These are phyloP conservation scores for Halichondria panicea DNA, from an alignment of 37 sponge, comb jelly and placozoan genomes.

Conservation along the genomic window DNA sequence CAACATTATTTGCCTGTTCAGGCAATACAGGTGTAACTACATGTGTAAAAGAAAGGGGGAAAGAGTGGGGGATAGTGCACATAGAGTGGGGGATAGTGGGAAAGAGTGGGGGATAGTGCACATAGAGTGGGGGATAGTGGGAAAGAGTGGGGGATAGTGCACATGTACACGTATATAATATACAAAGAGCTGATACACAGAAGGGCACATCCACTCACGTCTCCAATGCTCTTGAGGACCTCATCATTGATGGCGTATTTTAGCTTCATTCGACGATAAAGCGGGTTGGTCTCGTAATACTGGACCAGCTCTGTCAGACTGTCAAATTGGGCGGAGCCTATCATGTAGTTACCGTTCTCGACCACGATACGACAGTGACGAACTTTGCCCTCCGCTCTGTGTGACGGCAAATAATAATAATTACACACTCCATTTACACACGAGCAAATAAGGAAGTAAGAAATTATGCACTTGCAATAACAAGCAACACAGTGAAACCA, in stretches of 20 bases:
- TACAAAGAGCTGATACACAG: too few species aligned
- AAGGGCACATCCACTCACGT: conserved; percentile 37
- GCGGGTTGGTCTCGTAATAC: conserved; percentile 93
- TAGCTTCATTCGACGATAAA: conserved; percentile 95
- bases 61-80: not conserved
- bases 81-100: not conserved
- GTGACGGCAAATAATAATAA: not conserved
- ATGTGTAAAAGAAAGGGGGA: too few species aligned
- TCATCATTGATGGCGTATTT: conserved; percentile 94
- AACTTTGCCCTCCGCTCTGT: conserved; percentile 84
- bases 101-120: not conserved
- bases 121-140: not conserved
- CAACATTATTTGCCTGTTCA: too few species aligned
- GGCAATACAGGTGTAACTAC: too few species aligned
- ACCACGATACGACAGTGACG: conserved; percentile 86
- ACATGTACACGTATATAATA: not conserved
- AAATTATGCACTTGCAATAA: not conserved
- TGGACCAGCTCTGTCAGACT: conserved; percentile 86
- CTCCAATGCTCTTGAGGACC: conserved; percentile 75
- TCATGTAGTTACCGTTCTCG: conserved; percentile 79
- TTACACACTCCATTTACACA: too few species aligned
- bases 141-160: not conserved
- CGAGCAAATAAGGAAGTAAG: too few species aligned
- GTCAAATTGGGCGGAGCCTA: conserved; percentile 96
- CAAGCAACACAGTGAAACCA: not conserved